A percentile compares a stretch with the other conserved stretches of the same genome.
Evolutionary conservation across 2,888 invertebrate species (phyloP).

Genomic region (Phengaris alcon): DNA sequence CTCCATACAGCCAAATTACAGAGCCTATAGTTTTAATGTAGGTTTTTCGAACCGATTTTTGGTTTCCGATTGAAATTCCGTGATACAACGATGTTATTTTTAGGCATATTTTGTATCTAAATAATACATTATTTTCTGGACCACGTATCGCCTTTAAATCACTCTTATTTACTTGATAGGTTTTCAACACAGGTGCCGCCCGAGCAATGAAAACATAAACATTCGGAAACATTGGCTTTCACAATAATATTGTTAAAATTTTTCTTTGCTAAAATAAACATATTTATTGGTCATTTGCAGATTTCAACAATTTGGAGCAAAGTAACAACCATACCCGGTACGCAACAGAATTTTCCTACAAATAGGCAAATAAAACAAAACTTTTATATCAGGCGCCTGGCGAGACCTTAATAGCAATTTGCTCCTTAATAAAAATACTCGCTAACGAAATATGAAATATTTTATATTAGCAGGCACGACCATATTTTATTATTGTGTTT

Average conservation of each 20-base stretch:
- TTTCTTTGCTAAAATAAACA: neutral
- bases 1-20: neutral
- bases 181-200: neutral
- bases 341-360: neutral
- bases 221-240: too few relatives aligned
- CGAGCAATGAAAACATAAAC: neutral
- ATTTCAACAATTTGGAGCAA: neutral
- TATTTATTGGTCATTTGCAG: neutral
- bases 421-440: neutral
- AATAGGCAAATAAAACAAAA: conserved; percentile 4
- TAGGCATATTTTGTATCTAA: neutral
- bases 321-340: neutral
- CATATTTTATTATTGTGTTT: neutral
- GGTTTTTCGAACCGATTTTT: neutral
- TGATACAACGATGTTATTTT: neutral
- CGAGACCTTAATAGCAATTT: conserved; percentile 20
- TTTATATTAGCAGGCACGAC: conserved; percentile 8
- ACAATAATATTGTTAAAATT: too few relatives aligned
- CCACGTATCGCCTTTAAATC: neutral
- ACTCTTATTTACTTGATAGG: neutral
- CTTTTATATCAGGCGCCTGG: conserved; percentile 20
- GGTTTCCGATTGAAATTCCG: neutral
- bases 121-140: neutral
- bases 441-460: conserved; percentile 6
- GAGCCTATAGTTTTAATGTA: neutral